Percentiles rank a stretch among this genome's conserved stretches.
phyloP scores from a whole-genome alignment of 2,797 vertebrate genomes.

The Holocentrus rufus region DNA sequence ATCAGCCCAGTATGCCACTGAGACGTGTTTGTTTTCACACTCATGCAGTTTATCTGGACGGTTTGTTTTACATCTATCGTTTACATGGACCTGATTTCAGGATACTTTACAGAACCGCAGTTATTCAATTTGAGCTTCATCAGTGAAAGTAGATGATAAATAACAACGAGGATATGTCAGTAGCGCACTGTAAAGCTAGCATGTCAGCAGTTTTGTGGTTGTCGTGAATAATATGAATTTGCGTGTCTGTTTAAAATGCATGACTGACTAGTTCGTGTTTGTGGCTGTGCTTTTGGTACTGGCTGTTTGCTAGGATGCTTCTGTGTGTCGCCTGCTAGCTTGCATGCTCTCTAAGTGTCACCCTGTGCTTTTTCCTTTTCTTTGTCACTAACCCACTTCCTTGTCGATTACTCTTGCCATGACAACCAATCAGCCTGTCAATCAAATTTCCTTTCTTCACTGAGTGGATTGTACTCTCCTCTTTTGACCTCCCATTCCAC shows the following conservation, averaged over 20 bases:
- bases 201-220: conserved; percentile 23
- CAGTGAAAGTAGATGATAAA: neutral
- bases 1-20: neutral
- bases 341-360: conserved; percentile 53
- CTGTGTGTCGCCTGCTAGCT: conserved; percentile 32
- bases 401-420: conserved; percentile 73
- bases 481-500: conserved; percentile 58
- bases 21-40: conserved; percentile 9
- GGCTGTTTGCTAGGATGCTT: conserved; percentile 1
- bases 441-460: conserved; percentile 67
- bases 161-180: conserved; percentile 4
- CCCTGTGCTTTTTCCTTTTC: conserved; percentile 20
- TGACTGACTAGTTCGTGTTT: conserved; percentile 31
- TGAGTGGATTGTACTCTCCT: conserved; percentile 84
- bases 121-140: conserved; percentile 10
- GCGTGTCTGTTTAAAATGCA: conserved; percentile 44
- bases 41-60: neutral
- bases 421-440: conserved; percentile 87
- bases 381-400: conserved; percentile 68
- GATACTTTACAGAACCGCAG: conserved; percentile 16
- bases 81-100: neutral
- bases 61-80: neutral
- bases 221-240: conserved; percentile 2
- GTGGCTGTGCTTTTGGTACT: conserved; percentile 17
- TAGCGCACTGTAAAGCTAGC: neutral